Percentiles rank a stretch among this genome's conserved stretches.
These are phyloP conservation scores for Takifugu flavidus DNA, from an alignment of 2,113 vertebrate genomes.

Conservation along the genomic window DNA sequence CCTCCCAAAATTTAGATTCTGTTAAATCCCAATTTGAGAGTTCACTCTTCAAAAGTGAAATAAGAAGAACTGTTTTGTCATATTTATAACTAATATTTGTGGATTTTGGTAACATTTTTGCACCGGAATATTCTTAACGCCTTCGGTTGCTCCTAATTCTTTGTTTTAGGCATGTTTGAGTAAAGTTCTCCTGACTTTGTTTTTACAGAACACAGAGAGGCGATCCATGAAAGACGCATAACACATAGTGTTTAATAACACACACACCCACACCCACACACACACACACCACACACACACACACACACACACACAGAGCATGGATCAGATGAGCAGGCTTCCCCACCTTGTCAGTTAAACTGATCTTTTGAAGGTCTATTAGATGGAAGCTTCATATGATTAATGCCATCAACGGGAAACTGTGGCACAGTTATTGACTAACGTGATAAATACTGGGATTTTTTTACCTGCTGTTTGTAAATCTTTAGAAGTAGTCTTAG, in stretches of 20 bases:
- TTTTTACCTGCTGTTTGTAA: too few relatives aligned
- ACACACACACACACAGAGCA: constrained; percentile 9
- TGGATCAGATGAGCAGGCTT: constrained; percentile 15
- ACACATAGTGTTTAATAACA: constrained; percentile 59
- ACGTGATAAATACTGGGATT: too few relatives aligned
- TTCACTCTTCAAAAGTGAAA: too few relatives aligned
- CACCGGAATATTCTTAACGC: background rate
- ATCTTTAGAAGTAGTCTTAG: too few relatives aligned
- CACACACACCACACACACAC: constrained; percentile 14
- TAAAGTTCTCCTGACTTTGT: too few relatives aligned
- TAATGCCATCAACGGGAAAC: background rate
- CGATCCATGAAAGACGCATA: constrained; percentile 50
- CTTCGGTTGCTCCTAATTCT: too few relatives aligned
- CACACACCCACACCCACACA: constrained; percentile 47
- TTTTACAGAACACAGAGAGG: constrained; percentile 20
- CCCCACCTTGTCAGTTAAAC: constrained; percentile 53
- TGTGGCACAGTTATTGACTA: too few relatives aligned
- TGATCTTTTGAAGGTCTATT: constrained; percentile 34
- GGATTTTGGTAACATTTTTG: background rate
- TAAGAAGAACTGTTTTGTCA: too few relatives aligned
- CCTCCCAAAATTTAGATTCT: too few relatives aligned
- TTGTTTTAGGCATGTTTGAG: background rate
- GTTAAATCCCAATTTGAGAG: too few relatives aligned
- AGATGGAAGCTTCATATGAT: background rate
- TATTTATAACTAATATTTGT: too few relatives aligned